Percentiles rank a stretch among this genome's conserved stretches.
Conservation (phyloP, 2,797 vertebrate species). For the Myripristis jacobus region DNA sequence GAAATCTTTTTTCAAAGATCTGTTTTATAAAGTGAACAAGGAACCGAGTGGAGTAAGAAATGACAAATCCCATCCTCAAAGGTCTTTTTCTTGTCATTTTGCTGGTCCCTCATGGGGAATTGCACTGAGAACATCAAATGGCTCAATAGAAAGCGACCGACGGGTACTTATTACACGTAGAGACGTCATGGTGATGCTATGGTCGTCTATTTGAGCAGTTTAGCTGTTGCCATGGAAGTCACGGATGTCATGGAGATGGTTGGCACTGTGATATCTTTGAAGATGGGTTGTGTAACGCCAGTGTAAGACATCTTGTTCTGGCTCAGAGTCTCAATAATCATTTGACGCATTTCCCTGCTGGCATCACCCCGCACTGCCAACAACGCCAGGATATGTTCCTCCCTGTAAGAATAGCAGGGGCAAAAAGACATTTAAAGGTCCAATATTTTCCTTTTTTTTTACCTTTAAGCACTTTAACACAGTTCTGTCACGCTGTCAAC, state of each 20-base stretch:
- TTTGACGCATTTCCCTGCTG: constrained; percentile 96
- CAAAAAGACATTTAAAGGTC: neutral
- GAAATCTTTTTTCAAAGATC: constrained; percentile 16
- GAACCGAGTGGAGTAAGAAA: constrained; percentile 2
- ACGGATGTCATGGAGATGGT: constrained; percentile 89
- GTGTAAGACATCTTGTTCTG: constrained; percentile 87
- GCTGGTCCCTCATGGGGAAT: neutral
- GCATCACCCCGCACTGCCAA: constrained; percentile 93
- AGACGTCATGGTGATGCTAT: neutral
- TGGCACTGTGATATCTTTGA: constrained; percentile 92
- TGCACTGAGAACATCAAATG: neutral
- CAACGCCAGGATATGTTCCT: constrained; percentile 94
- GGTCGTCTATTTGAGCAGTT: constrained; percentile 90
- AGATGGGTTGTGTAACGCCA: constrained; percentile 87
- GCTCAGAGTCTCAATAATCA: constrained; percentile 94
- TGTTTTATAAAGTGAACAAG: neutral
- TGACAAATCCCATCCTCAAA: constrained; percentile 11
- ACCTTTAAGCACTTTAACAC: too few relatives aligned
- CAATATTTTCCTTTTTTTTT: too few relatives aligned
- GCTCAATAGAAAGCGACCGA: neutral
- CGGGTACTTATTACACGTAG: neutral
- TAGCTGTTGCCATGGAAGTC: constrained; percentile 89
- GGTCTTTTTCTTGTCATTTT: too few relatives aligned
- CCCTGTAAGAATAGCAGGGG: constrained; percentile 77
- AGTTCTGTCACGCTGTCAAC: too few relatives aligned